Percentiles rank a stretch among this genome's conserved stretches.
phyloP scores from a whole-genome alignment of 2,113 vertebrate species.

The Barnardius zonarius region DNA sequence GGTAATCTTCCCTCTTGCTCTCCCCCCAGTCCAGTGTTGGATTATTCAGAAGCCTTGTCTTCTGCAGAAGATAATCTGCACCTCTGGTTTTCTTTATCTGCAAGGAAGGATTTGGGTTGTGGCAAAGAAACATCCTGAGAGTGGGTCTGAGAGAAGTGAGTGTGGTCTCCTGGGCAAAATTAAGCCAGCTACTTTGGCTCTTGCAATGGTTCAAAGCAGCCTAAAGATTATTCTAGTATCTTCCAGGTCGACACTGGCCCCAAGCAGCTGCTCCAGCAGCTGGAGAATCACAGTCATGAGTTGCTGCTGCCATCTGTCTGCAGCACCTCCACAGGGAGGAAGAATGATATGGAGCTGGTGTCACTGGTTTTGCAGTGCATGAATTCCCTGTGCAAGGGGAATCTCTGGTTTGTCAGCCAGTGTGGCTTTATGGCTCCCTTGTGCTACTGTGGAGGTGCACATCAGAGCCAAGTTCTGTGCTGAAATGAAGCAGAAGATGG shows the following conservation, averaged over 20 bases:
- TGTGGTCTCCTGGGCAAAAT: not conserved
- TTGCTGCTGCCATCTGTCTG: not conserved
- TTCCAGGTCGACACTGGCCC: not conserved
- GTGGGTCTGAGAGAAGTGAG: not conserved
- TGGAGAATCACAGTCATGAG: not conserved
- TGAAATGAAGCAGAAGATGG: not conserved
- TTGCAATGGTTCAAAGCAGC: not conserved
- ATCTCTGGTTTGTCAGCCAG: not conserved
- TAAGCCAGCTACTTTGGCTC: not conserved
- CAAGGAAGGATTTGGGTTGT: not conserved
- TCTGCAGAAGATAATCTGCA: not conserved
- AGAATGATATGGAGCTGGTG: not conserved
- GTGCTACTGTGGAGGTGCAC: not conserved
- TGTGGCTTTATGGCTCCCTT: not conserved
- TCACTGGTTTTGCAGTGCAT: not conserved
- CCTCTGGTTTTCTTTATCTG: not conserved
- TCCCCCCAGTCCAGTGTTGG: not conserved
- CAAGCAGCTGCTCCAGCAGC: conserved; percentile 2
- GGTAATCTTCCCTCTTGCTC: not conserved
- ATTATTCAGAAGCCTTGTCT: not conserved
- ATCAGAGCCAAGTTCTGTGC: not conserved
- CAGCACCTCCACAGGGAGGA: not conserved
- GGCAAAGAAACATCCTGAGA: not conserved
- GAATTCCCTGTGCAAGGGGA: not conserved
- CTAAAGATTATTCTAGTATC: not conserved